Conservation (phyloP, 2,888 invertebrate species). For the Sicus ferrugineus region DNA sequence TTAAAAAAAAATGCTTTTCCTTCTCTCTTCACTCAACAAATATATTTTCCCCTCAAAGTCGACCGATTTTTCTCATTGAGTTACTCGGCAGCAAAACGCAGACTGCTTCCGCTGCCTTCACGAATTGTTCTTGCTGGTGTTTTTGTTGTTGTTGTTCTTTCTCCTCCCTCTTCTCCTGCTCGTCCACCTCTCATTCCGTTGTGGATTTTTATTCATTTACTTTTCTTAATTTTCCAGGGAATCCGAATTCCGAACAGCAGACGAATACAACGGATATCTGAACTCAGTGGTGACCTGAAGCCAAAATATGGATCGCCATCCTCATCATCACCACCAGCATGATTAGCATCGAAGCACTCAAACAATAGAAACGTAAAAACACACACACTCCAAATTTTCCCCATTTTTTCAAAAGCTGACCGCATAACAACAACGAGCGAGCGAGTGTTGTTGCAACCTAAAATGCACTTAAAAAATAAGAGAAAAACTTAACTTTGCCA, state of each 20-base stretch:
- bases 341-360: conserved; percentile 21
- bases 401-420: background rate
- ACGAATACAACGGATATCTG: conserved; percentile 59
- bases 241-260: conserved; percentile 56
- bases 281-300: conserved; percentile 53
- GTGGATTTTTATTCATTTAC: conserved; percentile 17
- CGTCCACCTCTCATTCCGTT: background rate
- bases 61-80: too few relatives aligned
- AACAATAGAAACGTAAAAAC: background rate
- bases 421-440: conserved; percentile 28
- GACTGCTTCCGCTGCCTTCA: too few relatives aligned
- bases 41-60: too few relatives aligned
- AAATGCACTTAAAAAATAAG: too few relatives aligned
- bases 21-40: too few relatives aligned
- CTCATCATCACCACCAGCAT: conserved; percentile 34
- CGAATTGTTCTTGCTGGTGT: too few relatives aligned
- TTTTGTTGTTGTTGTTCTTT: background rate
- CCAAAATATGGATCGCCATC: conserved; percentile 10
- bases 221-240: conserved; percentile 41
- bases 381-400: background rate
- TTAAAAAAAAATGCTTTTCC: too few relatives aligned
- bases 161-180: background rate
- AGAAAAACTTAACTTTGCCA: too few relatives aligned
- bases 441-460: conserved; percentile 19
- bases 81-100: too few relatives aligned